These are phyloP conservation scores for Synanthedon tipuliformis DNA, from an alignment of 2,888 invertebrate genomes.

Conservation along the genomic window DNA sequence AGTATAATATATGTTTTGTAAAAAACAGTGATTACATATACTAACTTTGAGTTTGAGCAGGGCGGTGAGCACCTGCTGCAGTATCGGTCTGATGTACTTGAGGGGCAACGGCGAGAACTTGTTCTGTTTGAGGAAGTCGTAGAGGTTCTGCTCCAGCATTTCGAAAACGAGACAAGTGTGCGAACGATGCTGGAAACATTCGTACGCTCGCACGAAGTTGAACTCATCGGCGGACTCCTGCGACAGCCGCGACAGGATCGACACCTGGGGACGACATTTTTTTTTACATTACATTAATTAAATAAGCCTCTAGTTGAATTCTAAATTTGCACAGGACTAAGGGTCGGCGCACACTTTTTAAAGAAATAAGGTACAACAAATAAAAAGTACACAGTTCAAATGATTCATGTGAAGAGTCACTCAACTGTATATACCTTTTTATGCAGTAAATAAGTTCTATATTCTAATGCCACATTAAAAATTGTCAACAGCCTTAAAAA, in stretches of 20 bases:
- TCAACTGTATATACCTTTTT: no score
- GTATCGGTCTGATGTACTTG: conserved; percentile 97
- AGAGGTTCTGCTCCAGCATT: conserved; percentile 99
- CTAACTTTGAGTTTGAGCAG: conserved; percentile 89
- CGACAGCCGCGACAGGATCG: conserved; percentile 90
- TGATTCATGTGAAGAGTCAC: no score
- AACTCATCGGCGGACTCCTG: conserved; percentile 99
- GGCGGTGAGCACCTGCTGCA: conserved; percentile 94
- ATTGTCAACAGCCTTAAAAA: no score
- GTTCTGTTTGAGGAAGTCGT: conserved; percentile 99
- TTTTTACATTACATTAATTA: not conserved
- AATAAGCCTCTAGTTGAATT: no score
- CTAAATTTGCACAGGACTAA: no score
- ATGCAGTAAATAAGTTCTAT: no score
- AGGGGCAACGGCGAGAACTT: conserved; percentile 99
- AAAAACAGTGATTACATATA: not conserved
- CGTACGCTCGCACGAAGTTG: conserved; percentile 99
- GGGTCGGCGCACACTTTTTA: no score
- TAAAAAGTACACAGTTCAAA: no score
- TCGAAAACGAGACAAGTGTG: conserved; percentile 99
- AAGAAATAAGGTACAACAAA: no score
- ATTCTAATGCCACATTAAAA: no score
- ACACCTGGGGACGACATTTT: conserved; percentile 68
- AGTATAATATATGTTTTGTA: no score
- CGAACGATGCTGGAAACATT: conserved; percentile 99